phyloP scores from a whole-genome alignment of 1,140 invertebrate species.

The Drosophila virilis region DNA sequence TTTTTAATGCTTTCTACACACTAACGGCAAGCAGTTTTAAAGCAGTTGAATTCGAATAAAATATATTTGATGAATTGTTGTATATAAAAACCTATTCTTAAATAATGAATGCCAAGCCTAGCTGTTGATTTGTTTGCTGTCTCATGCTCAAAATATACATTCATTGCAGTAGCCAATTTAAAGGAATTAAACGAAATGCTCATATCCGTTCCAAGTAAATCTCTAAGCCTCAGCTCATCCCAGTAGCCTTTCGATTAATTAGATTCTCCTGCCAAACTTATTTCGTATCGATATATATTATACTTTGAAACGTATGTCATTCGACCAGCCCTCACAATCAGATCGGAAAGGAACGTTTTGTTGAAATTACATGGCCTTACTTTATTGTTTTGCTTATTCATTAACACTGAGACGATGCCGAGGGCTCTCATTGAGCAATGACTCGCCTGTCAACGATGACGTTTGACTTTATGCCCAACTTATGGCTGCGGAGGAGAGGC shows the following conservation, averaged over 20 bases:
- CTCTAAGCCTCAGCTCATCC: background rate
- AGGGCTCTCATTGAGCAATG: slow-evolving; percentile 53
- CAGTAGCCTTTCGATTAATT: slow-evolving; percentile 32
- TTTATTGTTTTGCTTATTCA: slow-evolving; percentile 69
- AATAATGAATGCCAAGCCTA: background rate
- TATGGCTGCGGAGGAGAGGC: slow-evolving; percentile 4
- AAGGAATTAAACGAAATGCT: slow-evolving; percentile 4
- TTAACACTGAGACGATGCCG: slow-evolving; percentile 42
- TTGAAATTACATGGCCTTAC: slow-evolving; percentile 43
- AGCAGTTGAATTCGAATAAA: background rate
- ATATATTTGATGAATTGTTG: background rate
- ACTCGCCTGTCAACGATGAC: slow-evolving; percentile 74
- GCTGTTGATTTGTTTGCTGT: background rate
- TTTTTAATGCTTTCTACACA: background rate
- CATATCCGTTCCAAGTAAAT: background rate
- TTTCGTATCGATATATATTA: slow-evolving; percentile 26
- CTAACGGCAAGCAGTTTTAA: background rate
- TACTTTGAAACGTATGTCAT: slow-evolving; percentile 43
- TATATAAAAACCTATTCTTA: background rate
- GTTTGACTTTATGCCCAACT: slow-evolving; percentile 59
- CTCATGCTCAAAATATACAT: background rate
- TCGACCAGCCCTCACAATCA: slow-evolving; percentile 35
- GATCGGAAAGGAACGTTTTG: slow-evolving; percentile 40
- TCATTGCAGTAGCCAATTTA: slow-evolving; percentile 1
- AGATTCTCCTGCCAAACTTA: slow-evolving; percentile 4